Conservation (phyloP, 2,113 vertebrate species). For the Periophthalmus modestus region DNA sequence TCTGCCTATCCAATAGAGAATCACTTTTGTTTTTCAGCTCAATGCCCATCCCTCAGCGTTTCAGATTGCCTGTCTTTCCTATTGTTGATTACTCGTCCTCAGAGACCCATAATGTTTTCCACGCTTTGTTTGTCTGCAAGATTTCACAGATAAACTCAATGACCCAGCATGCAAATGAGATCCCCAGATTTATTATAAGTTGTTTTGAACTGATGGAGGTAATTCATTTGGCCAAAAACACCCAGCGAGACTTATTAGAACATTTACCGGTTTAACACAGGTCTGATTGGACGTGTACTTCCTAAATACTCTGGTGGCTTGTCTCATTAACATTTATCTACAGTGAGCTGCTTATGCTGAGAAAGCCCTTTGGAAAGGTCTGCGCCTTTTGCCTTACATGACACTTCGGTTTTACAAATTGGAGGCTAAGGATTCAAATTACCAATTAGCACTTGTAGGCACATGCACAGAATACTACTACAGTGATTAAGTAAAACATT, state of each 20-base stretch:
- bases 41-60: constrained; percentile 9
- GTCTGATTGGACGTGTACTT: constrained; percentile 6
- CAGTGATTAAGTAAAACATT: neutral
- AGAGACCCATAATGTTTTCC: constrained; percentile 55
- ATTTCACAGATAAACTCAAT: constrained; percentile 53
- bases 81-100: constrained; percentile 58
- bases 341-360: constrained; percentile 38
- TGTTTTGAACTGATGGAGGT: constrained; percentile 25
- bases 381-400: constrained; percentile 32
- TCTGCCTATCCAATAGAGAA: constrained; percentile 1
- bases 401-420: constrained; percentile 57
- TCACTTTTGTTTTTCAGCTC: constrained; percentile 11
- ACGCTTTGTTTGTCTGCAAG: constrained; percentile 47
- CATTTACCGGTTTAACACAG: neutral
- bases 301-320: constrained; percentile 27
- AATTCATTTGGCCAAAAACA: constrained; percentile 8
- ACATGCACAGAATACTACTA: neutral
- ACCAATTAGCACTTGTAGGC: constrained; percentile 34
- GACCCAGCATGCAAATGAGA: constrained; percentile 56
- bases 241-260: constrained; percentile 18
- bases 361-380: constrained; percentile 31
- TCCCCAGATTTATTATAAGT: constrained; percentile 33
- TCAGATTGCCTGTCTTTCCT: constrained; percentile 44
- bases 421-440: constrained; percentile 45
- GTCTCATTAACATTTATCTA: constrained; percentile 61